Conservation (phyloP, 2,113 vertebrate genomes). For the Tringa solitaria region DNA sequence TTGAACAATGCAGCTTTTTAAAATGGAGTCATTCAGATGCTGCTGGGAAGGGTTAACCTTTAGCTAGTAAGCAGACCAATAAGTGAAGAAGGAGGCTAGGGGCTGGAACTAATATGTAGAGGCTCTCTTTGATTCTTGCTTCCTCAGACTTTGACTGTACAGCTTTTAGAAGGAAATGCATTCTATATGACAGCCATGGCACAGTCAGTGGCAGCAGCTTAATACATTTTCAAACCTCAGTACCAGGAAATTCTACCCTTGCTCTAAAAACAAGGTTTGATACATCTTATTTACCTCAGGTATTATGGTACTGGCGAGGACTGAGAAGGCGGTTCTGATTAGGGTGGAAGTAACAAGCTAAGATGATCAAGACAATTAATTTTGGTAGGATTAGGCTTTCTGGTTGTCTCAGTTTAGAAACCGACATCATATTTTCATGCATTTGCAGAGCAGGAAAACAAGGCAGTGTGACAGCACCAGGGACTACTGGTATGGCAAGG, state of each 20-base stretch:
- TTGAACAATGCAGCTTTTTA: background rate
- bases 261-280: background rate
- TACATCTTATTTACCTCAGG: background rate
- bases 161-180: background rate
- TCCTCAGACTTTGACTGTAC: background rate
- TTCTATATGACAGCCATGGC: background rate
- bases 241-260: background rate
- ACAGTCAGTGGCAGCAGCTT: background rate
- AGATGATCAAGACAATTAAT: slow-evolving; percentile 10
- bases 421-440: slow-evolving; percentile 33
- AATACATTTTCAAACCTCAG: background rate
- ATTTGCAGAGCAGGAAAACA: slow-evolving; percentile 19
- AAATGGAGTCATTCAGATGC: background rate
- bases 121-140: background rate
- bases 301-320: background rate
- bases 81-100: background rate
- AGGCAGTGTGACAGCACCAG: background rate
- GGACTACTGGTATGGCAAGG: background rate
- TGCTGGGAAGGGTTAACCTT: background rate
- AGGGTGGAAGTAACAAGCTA: background rate
- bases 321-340: background rate
- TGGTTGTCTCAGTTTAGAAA: background rate
- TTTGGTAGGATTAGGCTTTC: background rate
- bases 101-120: background rate
- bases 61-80: background rate